Base-by-base conservation (phyloP, 1,140 invertebrate genomes). In the Capitella teleta region DNA sequence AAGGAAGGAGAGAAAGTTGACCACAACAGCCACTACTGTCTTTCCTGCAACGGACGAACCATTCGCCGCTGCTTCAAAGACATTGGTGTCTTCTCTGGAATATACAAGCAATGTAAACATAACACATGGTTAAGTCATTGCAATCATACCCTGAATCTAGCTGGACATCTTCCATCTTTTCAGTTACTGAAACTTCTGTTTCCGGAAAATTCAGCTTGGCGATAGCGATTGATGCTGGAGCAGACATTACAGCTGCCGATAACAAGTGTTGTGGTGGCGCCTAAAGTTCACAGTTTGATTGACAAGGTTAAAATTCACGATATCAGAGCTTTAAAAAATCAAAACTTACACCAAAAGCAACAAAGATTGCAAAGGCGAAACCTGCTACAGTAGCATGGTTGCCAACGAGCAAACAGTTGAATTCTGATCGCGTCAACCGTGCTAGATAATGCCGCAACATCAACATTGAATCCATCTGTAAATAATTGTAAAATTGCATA, bases 191-290 rank as follows among this genome's bases (percentile, higher is more conserved):
- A 46, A 80, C 74, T 61, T 86, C 81, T 0, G 81, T 86, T 75
- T 96, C 92, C 0, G 93, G 93, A 73, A 85, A 85, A 57, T 92
- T 78, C 2, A 98, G 73, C 70, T 98, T 98, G 0, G 87, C 79
- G 57, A 81, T 84, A 56, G 84, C 86, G 4, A 98, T 73, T 0
- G 91, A 83, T 12, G 88, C 87, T 0, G 93, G 90, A 1, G 92
- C 92, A 12, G 55, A 53, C 48, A 58, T 56, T 14, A 58, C 40
- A 12, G 49, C 45, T 1, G 55, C 57, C 18, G 55, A 47, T 18
- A 58, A 36, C 21, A 58, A 38, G 53, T 58, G 55, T 30, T 57
- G 55, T 3, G 71, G 54, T 53, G 56, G 61, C 12, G 55, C 56
- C 52, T 53, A n/a, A n/a, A n/a, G n/a, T n/a, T n/a, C n/a, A n/a